Conservation (phyloP, 2,888 invertebrate genomes). For the Drosophila dives region DNA sequence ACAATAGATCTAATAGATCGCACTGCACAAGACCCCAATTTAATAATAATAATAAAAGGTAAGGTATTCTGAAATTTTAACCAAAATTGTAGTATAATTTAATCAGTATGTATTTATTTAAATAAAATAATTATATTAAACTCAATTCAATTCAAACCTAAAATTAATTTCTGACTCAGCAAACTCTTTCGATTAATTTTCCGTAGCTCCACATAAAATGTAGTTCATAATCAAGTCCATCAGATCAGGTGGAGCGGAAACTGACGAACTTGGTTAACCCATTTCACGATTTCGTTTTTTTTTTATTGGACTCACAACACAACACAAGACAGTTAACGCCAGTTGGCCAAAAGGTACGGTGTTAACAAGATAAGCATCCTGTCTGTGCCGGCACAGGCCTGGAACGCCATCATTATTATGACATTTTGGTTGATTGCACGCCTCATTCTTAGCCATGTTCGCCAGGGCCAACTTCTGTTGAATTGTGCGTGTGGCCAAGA, state of each 20-base stretch:
- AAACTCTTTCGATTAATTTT: neutral
- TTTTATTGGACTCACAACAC: constrained; percentile 32
- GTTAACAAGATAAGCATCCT: constrained; percentile 78
- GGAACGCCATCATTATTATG: constrained; percentile 82
- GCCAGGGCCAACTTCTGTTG: constrained; percentile 57
- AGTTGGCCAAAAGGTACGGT: constrained; percentile 55
- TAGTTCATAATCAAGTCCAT: constrained; percentile 67
- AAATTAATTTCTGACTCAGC: neutral
- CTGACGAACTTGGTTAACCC: constrained; percentile 14
- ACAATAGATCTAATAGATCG: too few species aligned
- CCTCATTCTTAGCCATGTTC: constrained; percentile 54
- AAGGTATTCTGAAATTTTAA: too few species aligned
- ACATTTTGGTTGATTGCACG: constrained; percentile 78
- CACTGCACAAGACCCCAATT: too few species aligned
- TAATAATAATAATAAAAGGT: too few species aligned
- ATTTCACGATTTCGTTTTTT: constrained; percentile 10
- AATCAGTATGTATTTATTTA: neutral
- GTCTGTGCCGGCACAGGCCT: constrained; percentile 28
- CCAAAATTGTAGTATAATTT: neutral
- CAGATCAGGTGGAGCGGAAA: constrained; percentile 23
- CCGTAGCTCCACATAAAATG: constrained; percentile 50
- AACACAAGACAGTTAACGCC: constrained; percentile 51
- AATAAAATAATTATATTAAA: neutral
- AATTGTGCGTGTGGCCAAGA: constrained; percentile 79
- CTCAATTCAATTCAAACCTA: neutral